phyloP scores from a whole-genome alignment of 1,140 invertebrate species.

The Brachionus plicatilis region DNA sequence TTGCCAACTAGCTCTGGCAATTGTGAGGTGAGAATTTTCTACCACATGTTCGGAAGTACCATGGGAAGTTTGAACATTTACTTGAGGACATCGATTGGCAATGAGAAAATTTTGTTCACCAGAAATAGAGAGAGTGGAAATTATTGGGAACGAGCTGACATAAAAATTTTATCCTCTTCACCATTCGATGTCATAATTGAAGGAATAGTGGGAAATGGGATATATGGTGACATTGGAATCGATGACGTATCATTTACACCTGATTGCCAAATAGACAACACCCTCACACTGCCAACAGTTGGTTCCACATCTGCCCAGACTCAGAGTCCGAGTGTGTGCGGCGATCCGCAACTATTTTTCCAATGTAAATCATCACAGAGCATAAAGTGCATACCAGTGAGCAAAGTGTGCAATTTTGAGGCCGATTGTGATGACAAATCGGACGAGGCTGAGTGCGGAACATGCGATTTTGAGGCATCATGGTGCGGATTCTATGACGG shows the following conservation, averaged over 20 bases:
- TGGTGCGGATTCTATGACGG: slow-evolving; percentile 70
- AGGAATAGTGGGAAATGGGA: slow-evolving; percentile 64
- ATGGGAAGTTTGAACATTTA: neutral
- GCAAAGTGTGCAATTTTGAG: slow-evolving; percentile 66
- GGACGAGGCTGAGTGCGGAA: slow-evolving; percentile 50
- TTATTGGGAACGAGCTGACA: slow-evolving; percentile 34
- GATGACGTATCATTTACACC: slow-evolving; percentile 52
- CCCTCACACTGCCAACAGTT: slow-evolving; percentile 26
- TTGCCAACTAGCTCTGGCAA: neutral
- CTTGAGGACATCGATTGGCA: neutral
- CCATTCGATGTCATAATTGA: slow-evolving; percentile 60
- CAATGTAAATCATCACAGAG: slow-evolving; percentile 2
- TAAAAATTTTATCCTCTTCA: neutral
- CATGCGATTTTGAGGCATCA: slow-evolving; percentile 49
- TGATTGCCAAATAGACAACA: slow-evolving; percentile 42
- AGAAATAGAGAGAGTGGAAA: slow-evolving; percentile 44
- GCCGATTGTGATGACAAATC: slow-evolving; percentile 53
- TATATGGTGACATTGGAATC: slow-evolving; percentile 55
- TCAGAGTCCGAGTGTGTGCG: slow-evolving; percentile 41
- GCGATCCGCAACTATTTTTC: neutral
- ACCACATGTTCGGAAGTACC: neutral
- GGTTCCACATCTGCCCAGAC: slow-evolving; percentile 42
- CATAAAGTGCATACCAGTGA: slow-evolving; percentile 45
- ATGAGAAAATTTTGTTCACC: slow-evolving; percentile 29
- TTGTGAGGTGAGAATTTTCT: slow-evolving; percentile 33